These are phyloP conservation scores for Pemphigus obesinymphae DNA, from an alignment of 1,140 invertebrate genomes.

Conservation along the genomic window DNA sequence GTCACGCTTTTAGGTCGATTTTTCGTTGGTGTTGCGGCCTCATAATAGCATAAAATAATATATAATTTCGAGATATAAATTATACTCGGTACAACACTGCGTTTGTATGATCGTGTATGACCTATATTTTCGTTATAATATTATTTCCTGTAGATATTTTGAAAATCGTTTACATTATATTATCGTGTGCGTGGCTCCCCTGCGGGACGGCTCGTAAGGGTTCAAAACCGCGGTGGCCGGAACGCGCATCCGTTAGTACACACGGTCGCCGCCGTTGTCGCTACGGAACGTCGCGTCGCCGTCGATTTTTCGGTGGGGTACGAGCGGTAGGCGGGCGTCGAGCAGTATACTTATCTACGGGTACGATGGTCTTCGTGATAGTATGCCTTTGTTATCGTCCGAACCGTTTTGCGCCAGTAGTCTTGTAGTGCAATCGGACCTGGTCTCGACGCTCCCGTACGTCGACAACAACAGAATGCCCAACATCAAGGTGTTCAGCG, in stretches of 20 bases:
- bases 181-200: no score
- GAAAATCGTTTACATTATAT: no score
- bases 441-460: neutral
- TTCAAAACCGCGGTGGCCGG: neutral
- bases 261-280: neutral
- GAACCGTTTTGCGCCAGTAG: slow-evolving; percentile 4
- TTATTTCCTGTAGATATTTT: no score
- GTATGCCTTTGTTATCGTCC: slow-evolving; percentile 35
- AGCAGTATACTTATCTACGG: neutral
- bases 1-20: no score
- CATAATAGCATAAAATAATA: no score
- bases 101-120: no score
- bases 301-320: neutral
- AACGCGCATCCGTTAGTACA: neutral
- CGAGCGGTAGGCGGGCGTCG: neutral
- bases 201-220: neutral
- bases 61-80: no score
- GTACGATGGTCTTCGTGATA: neutral
- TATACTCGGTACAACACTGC: no score
- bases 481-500: slow-evolving; percentile 96
- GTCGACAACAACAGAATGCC: slow-evolving; percentile 65
- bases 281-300: no score
- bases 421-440: neutral
- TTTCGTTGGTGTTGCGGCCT: no score
- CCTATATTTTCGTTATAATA: no score